Conservation (phyloP, 2,113 vertebrate species). For the Hystrix cristata region DNA sequence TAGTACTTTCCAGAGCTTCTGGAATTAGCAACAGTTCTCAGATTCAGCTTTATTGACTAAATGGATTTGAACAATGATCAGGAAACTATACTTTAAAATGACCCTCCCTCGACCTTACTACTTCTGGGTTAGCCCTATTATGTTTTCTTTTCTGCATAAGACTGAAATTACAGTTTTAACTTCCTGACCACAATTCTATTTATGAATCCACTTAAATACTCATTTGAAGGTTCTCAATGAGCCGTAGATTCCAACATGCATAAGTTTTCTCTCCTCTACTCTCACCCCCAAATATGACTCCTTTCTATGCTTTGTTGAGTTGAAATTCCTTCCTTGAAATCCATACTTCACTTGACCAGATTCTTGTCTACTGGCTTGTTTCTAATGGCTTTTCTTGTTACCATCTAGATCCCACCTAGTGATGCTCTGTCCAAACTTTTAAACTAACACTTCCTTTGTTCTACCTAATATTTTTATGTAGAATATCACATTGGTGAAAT, state of each 20-base stretch:
- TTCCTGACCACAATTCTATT: background rate
- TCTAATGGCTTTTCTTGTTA: background rate
- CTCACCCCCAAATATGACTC: background rate
- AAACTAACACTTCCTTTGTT: no score
- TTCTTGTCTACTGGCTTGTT: no score
- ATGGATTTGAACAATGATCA: background rate
- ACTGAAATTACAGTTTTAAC: accelerated
- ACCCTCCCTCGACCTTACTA: no score
- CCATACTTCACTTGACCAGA: background rate
- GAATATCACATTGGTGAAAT: no score
- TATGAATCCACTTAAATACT: no score
- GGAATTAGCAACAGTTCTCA: background rate
- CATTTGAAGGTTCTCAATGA: background rate
- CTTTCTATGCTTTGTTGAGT: no score
- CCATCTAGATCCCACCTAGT: accelerated
- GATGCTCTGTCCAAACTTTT: background rate
- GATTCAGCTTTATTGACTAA: background rate
- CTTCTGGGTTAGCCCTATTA: background rate
- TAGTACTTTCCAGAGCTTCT: background rate
- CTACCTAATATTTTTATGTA: background rate
- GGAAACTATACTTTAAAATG: background rate
- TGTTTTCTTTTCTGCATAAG: no score
- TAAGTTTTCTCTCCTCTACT: accelerated
- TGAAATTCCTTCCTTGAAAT: background rate
- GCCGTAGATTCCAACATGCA: no score